These are phyloP conservation scores for Botia kubotai DNA, from an alignment of 2,797 vertebrate species.

Conservation along the genomic window DNA sequence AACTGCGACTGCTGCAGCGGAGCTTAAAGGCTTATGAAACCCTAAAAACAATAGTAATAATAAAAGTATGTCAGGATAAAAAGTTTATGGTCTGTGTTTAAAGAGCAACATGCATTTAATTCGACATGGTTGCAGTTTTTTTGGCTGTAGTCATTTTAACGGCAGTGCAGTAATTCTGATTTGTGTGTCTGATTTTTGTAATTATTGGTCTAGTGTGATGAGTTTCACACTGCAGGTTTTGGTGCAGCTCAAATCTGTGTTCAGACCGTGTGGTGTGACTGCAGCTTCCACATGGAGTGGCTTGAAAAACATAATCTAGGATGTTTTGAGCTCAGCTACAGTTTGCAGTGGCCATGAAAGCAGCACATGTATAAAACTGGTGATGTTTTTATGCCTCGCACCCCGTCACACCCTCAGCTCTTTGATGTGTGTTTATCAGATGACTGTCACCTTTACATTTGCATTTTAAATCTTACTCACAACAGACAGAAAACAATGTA, in stretches of 20 bases:
- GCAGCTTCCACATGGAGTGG: no score
- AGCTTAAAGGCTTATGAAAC: neutral
- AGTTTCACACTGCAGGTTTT: no score
- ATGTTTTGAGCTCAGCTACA: no score
- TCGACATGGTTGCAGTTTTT: neutral
- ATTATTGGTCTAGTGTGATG: slow-evolving; percentile 27
- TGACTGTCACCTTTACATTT: slow-evolving; percentile 70
- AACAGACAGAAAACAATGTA: no score
- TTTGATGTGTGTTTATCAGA: slow-evolving; percentile 78
- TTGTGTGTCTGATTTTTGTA: neutral
- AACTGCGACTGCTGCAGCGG: no score
- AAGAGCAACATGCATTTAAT: neutral
- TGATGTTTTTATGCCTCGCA: slow-evolving; percentile 19
- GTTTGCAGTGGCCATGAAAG: no score
- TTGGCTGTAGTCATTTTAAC: neutral
- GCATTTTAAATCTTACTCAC: slow-evolving; percentile 73
- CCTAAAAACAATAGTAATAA: no score
- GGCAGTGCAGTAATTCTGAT: neutral
- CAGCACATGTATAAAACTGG: slow-evolving; percentile 25
- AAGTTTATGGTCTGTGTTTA: neutral
- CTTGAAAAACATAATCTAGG: no score
- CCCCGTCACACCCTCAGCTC: slow-evolving; percentile 42
- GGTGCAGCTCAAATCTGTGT: no score
- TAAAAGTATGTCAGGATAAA: neutral
- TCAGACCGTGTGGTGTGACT: no score